Evolutionary conservation across 2,113 vertebrate genomes (phyloP), one percentile per base, ranked within the genome.

Genomic region (Fulica atra): DNA sequence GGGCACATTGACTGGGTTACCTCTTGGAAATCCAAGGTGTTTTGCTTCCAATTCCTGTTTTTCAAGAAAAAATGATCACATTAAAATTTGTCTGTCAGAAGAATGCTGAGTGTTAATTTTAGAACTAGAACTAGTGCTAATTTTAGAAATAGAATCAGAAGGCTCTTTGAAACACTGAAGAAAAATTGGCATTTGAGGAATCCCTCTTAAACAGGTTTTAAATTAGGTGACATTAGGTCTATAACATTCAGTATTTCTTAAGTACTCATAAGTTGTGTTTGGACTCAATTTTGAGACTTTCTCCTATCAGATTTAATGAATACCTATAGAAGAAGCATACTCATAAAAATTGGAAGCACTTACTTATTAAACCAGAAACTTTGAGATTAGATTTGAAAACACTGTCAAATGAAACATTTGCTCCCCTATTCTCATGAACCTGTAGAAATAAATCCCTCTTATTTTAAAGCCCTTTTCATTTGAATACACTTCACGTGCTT

Each of bases 101-200:
- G 76, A 82, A 93, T 36, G n/a, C 68, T 65, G 44, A 85, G 50
- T 80, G 66, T 35, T 95, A 77, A 90, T 88, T 96, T 95, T 94
- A 86, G 94, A 95, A 73, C 20, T 50, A 88, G 81, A 87, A 89
- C 46, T 48, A 85, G 50, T 80, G 63, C 38, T 95, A 80, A 92
- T 89, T 96, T 95, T 94, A 86, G 94, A 95, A 73, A 20, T 40
- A 88, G 81, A 88, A 87, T 61, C 59, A 76, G 57, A n/a, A 80
- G 61, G n/a, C 33, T 81, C 78, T 68, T 13, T 38, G 65, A 92
- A 86, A 77, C 38, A 65, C 11, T 26, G 50, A 91, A 87, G 36
- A 77, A 82, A 95, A 89, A 36, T 0, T 38, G 74, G 46, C 68
- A 92, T 66, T 90, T 88, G 50, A 86, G 81, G 59, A 89, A 92